These are phyloP conservation scores for Orestias chungarensis DNA, from an alignment of 2,797 vertebrate species.

Conservation along the genomic window DNA sequence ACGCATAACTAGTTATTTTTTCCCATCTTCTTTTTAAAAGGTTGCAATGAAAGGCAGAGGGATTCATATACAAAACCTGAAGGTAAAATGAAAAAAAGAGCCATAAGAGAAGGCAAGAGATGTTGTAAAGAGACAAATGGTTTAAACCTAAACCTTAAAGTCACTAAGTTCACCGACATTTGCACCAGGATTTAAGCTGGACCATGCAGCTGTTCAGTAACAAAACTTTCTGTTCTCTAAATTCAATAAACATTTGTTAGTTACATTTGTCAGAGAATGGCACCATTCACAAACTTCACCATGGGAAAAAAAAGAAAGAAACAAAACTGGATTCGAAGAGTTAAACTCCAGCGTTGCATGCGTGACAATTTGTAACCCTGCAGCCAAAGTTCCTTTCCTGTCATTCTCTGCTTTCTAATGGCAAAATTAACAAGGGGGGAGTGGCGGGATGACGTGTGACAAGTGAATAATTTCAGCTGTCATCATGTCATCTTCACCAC, in stretches of 20 bases:
- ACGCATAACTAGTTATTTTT: too few relatives aligned
- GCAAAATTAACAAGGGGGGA: constrained; percentile 66
- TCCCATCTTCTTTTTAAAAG: constrained; percentile 60
- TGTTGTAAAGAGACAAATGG: constrained; percentile 43
- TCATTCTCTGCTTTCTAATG: constrained; percentile 66
- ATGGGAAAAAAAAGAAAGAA: constrained; percentile 9
- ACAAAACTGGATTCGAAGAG: constrained; percentile 43
- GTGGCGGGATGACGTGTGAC: constrained; percentile 66
- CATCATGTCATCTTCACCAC: constrained; percentile 73
- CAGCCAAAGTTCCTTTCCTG: constrained; percentile 49
- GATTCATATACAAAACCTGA: constrained; percentile 47
- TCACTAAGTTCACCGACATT: constrained; percentile 82
- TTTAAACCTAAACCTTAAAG: constrained; percentile 72
- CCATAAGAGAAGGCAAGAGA: constrained; percentile 23
- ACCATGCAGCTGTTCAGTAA: constrained; percentile 65
- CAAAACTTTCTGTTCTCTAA: too few relatives aligned
- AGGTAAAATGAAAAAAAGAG: constrained; percentile 46
- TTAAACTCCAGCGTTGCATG: constrained; percentile 49
- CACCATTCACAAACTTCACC: constrained; percentile 54
- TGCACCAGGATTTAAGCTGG: constrained; percentile 67
- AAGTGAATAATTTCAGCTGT: constrained; percentile 78
- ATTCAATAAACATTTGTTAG: too few relatives aligned
- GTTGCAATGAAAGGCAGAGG: constrained; percentile 37
- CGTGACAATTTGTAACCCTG: constrained; percentile 62
- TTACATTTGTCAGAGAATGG: constrained; percentile 54